Conservation (phyloP, 2,888 invertebrate species). For the Sepiola atlantica region DNA sequence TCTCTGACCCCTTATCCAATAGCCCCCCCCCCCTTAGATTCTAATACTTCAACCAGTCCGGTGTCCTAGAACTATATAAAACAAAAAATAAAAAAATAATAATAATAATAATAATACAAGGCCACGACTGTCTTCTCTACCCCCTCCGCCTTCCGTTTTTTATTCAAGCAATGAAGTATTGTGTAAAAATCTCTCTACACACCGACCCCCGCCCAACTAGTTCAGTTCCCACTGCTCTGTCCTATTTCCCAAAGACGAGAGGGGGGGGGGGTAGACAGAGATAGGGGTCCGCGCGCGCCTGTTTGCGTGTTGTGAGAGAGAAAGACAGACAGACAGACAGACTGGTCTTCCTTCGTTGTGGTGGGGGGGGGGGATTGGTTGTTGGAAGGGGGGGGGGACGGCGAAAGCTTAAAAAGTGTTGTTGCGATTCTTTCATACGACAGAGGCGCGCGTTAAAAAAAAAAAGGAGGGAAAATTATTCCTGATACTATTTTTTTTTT, state of each 20-base stretch:
- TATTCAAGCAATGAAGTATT: not conserved
- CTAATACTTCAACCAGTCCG: not conserved
- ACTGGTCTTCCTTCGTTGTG: not conserved
- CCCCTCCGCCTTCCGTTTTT: not conserved
- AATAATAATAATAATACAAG: not conserved
- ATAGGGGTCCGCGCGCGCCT: too few species aligned
- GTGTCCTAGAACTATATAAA: conserved; percentile 32
- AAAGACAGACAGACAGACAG: not conserved
- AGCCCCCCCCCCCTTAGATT: not conserved
- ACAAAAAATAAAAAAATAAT: too few species aligned
- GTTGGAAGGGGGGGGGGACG: too few species aligned
- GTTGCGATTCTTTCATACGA: too few species aligned
- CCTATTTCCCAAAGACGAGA: not conserved
- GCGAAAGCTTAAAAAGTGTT: too few species aligned
- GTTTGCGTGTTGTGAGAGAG: too few species aligned
- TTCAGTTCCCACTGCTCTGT: not conserved
- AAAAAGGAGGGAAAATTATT: too few species aligned
- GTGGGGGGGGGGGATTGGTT: too few species aligned
- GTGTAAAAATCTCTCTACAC: not conserved
- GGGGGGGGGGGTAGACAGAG: not conserved
- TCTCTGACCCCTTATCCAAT: conserved; percentile 22
- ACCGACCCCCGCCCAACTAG: not conserved
- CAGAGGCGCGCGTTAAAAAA: too few species aligned
- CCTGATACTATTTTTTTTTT: too few species aligned
- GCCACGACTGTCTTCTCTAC: not conserved